Percentiles rank a stretch among this genome's conserved stretches.
These are phyloP conservation scores for Danaus melanippus DNA, from an alignment of 1,140 invertebrate species.

Conservation along the genomic window DNA sequence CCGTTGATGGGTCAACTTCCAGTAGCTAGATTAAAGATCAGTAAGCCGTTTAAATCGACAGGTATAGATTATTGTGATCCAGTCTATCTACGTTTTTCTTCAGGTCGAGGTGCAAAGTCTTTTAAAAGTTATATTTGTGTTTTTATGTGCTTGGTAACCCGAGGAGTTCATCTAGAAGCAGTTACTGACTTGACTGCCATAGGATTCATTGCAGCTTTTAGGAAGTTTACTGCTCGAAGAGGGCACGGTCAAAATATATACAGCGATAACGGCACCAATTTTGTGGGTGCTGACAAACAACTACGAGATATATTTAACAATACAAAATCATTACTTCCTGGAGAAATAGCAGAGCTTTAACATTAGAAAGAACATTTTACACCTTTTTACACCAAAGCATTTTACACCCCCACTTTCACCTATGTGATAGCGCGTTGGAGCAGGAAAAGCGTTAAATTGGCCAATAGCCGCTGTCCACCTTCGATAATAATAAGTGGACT, in stretches of 20 bases:
- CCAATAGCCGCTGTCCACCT: no score
- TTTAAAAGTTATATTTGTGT: conserved; percentile 17
- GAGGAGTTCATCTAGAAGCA: conserved; percentile 15
- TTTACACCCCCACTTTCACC: neutral
- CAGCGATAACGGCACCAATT: conserved; percentile 23
- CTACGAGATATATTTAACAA: conserved; percentile 8
- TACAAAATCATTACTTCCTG: no score
- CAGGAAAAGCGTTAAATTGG: no score
- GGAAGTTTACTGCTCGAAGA: no score
- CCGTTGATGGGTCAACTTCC: conserved; percentile 6
- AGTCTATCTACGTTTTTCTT: conserved; percentile 12
- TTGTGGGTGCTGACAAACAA: no score
- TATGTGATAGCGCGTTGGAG: no score
- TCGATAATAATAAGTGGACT: no score
- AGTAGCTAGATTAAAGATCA: conserved; percentile 1
- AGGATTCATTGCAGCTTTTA: conserved; percentile 19
- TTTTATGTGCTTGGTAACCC: conserved; percentile 17
- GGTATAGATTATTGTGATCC: conserved; percentile 18
- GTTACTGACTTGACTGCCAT: conserved; percentile 16
- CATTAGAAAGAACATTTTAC: neutral
- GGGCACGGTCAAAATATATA: conserved; percentile 16
- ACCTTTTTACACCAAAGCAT: no score
- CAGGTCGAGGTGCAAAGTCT: conserved; percentile 15
- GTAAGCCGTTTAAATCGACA: conserved; percentile 9
- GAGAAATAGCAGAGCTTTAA: no score